Conservation (phyloP, 2,888 invertebrate genomes). For the Lymantria dispar region DNA sequence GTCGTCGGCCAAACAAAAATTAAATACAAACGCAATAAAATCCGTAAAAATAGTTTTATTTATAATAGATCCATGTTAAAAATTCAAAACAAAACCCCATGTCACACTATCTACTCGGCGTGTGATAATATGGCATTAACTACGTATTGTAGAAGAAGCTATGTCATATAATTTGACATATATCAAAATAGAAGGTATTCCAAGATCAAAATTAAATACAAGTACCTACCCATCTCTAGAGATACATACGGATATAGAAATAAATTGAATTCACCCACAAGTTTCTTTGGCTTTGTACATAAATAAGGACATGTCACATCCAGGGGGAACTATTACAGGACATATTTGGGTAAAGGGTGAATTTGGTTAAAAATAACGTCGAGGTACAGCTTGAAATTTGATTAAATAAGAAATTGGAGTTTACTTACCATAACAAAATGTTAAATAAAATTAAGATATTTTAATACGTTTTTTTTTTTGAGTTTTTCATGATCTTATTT, state of each 20-base stretch:
- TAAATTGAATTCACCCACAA: neutral
- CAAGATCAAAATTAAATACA: neutral
- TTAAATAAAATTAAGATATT: too few species aligned
- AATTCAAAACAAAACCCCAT: too few species aligned
- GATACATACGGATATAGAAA: neutral
- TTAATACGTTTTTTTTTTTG: too few species aligned
- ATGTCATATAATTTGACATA: too few species aligned
- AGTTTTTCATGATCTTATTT: too few species aligned
- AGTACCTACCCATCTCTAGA: neutral
- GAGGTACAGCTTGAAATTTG: neutral
- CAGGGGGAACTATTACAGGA: neutral
- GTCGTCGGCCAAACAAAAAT: too few species aligned
- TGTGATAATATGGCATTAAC: too few species aligned
- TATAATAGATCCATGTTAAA: too few species aligned
- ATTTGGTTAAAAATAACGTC: neutral
- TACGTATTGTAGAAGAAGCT: too few species aligned
- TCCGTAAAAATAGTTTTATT: too few species aligned
- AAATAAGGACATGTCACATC: neutral
- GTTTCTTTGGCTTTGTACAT: neutral
- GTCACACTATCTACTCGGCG: too few species aligned
- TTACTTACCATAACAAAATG: neutral
- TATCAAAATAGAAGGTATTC: neutral
- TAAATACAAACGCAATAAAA: too few species aligned
- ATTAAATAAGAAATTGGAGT: neutral
- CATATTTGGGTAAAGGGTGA: neutral